These are phyloP conservation scores for Troides helena DNA, from an alignment of 2,888 invertebrate genomes.

Conservation along the genomic window DNA sequence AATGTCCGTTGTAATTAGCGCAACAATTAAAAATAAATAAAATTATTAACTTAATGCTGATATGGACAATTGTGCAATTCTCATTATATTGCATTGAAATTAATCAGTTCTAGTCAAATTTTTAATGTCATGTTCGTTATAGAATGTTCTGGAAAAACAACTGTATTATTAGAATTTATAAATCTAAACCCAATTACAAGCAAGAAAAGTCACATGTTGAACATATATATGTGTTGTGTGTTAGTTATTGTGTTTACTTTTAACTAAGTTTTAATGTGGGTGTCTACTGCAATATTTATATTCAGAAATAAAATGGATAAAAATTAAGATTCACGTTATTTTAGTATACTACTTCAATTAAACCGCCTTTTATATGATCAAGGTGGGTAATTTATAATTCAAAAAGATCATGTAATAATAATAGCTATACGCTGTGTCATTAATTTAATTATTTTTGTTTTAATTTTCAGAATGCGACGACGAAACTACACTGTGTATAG, in stretches of 20 bases:
- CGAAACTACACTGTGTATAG: constrained; percentile 58
- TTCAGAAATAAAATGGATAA: constrained; percentile 51
- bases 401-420: constrained; percentile 6
- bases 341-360: constrained; percentile 22
- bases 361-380: constrained; percentile 30
- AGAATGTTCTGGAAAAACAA: not conserved
- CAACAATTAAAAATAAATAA: no score
- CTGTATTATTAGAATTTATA: not conserved
- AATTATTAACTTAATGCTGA: no score
- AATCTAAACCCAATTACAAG: not conserved
- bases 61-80: not conserved
- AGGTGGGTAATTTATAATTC: constrained; percentile 32
- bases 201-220: not conserved
- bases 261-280: constrained; percentile 60
- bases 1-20: no score
- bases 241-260: constrained; percentile 62
- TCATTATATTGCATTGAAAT: not conserved
- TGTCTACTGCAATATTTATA: constrained; percentile 35
- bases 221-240: constrained; percentile 32
- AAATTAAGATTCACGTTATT: constrained; percentile 39
- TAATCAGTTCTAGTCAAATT: constrained; percentile 1
- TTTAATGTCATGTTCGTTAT: not conserved
- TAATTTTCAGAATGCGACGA: constrained; percentile 76
- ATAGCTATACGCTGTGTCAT: constrained; percentile 38
- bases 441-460: constrained; percentile 36